phyloP scores from a whole-genome alignment of 2,113 vertebrate species.

The Monopterus albus region DNA sequence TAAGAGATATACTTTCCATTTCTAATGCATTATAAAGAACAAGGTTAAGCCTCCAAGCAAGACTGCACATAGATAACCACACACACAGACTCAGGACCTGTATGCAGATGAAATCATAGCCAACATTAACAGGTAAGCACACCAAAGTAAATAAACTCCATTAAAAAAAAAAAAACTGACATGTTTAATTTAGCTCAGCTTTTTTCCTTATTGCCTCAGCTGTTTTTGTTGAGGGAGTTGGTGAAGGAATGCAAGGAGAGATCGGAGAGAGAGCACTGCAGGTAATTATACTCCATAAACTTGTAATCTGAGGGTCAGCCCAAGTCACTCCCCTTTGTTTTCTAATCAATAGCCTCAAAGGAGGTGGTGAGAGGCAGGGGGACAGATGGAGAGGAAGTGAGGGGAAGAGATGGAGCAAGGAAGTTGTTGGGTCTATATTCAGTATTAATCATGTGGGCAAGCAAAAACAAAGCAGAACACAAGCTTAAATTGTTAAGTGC shows the following conservation, averaged over 20 bases:
- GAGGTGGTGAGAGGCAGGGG: background rate
- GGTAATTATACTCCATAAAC: constrained; percentile 71
- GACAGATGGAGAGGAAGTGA: background rate
- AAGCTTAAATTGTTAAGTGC: constrained; percentile 53
- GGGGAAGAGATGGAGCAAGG: background rate
- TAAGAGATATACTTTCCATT: constrained; percentile 21
- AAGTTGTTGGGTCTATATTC: constrained; percentile 49
- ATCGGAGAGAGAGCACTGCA: constrained; percentile 28
- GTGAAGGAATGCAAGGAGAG: constrained; percentile 34
- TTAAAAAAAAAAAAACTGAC: constrained; percentile 71
- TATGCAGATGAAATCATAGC: constrained; percentile 59
- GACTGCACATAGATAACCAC: constrained; percentile 13
- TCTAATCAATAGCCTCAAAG: constrained; percentile 62
- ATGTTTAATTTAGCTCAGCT: constrained; percentile 61
- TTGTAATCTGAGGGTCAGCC: constrained; percentile 60
- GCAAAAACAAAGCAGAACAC: constrained; percentile 26
- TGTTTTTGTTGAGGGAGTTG: constrained; percentile 38
- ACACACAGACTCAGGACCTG: background rate
- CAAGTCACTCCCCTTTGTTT: constrained; percentile 53
- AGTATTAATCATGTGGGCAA: constrained; percentile 57
- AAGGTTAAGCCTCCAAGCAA: constrained; percentile 29
- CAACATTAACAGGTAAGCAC: constrained; percentile 64
- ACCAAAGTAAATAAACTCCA: constrained; percentile 63
- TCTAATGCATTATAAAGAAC: constrained; percentile 16
- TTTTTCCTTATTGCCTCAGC: constrained; percentile 20